Conservation (phyloP, 2,797 vertebrate species). For the Microctenopoma lineatum region DNA sequence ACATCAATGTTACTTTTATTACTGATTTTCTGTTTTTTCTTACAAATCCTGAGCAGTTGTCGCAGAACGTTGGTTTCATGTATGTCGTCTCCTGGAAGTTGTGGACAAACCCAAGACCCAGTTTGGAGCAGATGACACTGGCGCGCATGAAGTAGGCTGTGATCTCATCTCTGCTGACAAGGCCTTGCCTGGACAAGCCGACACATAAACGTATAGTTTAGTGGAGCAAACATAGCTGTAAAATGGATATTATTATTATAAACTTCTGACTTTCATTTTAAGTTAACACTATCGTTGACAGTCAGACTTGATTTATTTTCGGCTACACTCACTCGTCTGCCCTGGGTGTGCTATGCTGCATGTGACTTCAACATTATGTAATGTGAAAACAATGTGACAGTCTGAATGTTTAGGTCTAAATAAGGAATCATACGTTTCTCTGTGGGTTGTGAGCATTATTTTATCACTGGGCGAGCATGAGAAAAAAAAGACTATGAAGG, state of each 20-base stretch:
- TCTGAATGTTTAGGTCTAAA: slow-evolving; percentile 7
- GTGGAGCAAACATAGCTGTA: background rate
- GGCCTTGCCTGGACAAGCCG: slow-evolving; percentile 87
- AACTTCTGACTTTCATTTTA: background rate
- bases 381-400: background rate
- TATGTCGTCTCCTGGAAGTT: slow-evolving; percentile 97
- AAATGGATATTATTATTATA: background rate
- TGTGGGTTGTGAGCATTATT: slow-evolving; percentile 9
- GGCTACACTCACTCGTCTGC: slow-evolving; percentile 5
- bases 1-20: background rate
- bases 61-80: slow-evolving; percentile 96
- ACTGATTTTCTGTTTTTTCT: slow-evolving; percentile 64
- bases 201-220: slow-evolving; percentile 14
- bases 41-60: slow-evolving; percentile 98
- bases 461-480: background rate
- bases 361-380: background rate
- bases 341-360: background rate
- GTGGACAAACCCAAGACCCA: slow-evolving; percentile 94
- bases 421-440: background rate
- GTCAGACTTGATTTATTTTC: slow-evolving; percentile 6
- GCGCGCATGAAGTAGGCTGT: slow-evolving; percentile 96
- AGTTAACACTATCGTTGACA: fast-evolving
- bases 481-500: slow-evolving; percentile 20
- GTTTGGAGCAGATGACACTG: slow-evolving; percentile 95
- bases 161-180: slow-evolving; percentile 94